phyloP scores from a whole-genome alignment of 2,888 invertebrate genomes.

The Silvanus unidentatus region DNA sequence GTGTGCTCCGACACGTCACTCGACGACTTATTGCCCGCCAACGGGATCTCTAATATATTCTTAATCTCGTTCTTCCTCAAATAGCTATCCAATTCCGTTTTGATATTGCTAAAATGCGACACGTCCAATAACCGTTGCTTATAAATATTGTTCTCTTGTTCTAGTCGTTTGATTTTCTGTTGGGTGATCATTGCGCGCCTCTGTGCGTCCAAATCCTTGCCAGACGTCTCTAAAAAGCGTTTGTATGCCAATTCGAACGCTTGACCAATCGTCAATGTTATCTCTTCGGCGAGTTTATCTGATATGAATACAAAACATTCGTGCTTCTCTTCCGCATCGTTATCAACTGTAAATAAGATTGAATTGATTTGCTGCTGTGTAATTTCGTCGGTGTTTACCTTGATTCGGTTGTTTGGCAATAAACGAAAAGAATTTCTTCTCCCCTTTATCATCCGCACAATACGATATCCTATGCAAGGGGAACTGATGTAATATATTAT shows the following conservation, averaged over 20 bases:
- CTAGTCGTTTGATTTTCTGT: constrained; percentile 80
- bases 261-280: constrained; percentile 95
- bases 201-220: constrained; percentile 80
- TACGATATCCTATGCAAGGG: constrained; percentile 96
- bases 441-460: constrained; percentile 98
- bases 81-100: constrained; percentile 50
- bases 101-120: constrained; percentile 49
- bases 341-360: constrained; percentile 39
- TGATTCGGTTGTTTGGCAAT: constrained; percentile 70
- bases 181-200: constrained; percentile 72
- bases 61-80: constrained; percentile 49
- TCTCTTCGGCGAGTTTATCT: constrained; percentile 95
- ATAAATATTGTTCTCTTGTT: constrained; percentile 78
- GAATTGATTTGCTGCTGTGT: not conserved
- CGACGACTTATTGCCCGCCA: not conserved
- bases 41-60: constrained; percentile 48
- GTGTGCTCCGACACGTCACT: constrained; percentile 15
- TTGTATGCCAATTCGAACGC: constrained; percentile 97
- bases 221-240: constrained; percentile 87
- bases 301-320: constrained; percentile 97
- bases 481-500: constrained; percentile 87
- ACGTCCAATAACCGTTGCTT: constrained; percentile 73
- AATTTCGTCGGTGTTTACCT: constrained; percentile 27
- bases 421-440: constrained; percentile 94
- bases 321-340: constrained; percentile 67